phyloP scores from a whole-genome alignment of 2,797 vertebrate genomes.

The Denticeps clupeoides region DNA sequence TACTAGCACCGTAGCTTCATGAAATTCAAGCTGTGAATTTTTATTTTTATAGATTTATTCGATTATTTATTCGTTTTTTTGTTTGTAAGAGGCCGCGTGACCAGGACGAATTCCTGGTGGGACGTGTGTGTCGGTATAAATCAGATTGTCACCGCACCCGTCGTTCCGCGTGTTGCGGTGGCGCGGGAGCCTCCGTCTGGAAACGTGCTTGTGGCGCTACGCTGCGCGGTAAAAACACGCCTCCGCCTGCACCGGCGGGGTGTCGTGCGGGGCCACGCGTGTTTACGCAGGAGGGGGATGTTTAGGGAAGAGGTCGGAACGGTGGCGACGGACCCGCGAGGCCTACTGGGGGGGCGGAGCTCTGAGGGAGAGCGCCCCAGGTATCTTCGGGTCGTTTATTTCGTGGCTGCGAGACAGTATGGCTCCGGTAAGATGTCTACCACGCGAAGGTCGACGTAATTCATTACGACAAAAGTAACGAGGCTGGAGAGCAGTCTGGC shows the following conservation, averaged over 20 bases:
- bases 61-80: too few relatives aligned
- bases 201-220: slow-evolving; percentile 41
- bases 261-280: slow-evolving; percentile 43
- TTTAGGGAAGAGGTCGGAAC: slow-evolving; percentile 38
- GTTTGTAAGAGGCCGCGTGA: too few relatives aligned
- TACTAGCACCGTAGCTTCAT: too few relatives aligned
- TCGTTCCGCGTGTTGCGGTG: slow-evolving; percentile 17
- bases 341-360: background rate
- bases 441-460: slow-evolving; percentile 49
- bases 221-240: slow-evolving; percentile 45
- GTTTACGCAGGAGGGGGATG: slow-evolving; percentile 26
- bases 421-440: slow-evolving; percentile 25
- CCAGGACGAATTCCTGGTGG: too few relatives aligned
- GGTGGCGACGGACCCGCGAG: background rate
- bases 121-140: too few relatives aligned
- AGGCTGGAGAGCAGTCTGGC: slow-evolving; percentile 41
- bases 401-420: background rate
- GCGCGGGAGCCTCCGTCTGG: slow-evolving; percentile 38
- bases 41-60: too few relatives aligned
- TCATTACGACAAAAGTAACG: slow-evolving; percentile 44
- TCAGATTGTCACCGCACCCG: background rate
- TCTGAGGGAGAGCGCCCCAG: background rate
- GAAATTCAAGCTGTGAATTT: too few relatives aligned
- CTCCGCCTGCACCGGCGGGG: slow-evolving; percentile 22
- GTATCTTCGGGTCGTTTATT: too few relatives aligned